These are phyloP conservation scores for Aurelia sp. DNA, from an alignment of 30 jellyfish, hydroid and myxozoan species.

Conservation along the genomic window DNA sequence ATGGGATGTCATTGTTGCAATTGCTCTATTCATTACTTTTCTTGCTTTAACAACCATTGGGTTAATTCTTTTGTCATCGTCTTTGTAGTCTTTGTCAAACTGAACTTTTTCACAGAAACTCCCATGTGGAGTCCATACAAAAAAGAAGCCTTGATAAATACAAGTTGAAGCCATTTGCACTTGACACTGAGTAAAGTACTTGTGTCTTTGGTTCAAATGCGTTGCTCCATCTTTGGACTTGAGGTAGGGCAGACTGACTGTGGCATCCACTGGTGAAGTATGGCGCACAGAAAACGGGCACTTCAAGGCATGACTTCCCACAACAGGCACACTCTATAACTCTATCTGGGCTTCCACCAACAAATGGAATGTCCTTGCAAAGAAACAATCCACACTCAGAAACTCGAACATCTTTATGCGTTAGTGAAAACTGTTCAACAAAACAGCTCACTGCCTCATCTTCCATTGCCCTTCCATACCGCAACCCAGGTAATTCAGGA, in stretches of 20 bases:
- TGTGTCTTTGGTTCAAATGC: slow-evolving; percentile 7
- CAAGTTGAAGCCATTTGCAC: slow-evolving; percentile 49
- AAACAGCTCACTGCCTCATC: slow-evolving; percentile 9
- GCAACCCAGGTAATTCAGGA: slow-evolving; percentile 68
- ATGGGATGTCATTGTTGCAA: no score
- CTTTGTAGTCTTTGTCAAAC: no score
- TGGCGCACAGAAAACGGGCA: slow-evolving; percentile 52
- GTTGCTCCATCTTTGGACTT: slow-evolving; percentile 6
- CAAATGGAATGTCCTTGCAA: slow-evolving; percentile 25
- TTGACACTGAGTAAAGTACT: slow-evolving; percentile 39
- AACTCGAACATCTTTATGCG: slow-evolving; percentile 8
- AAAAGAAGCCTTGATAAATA: slow-evolving; percentile 11
- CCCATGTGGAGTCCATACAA: slow-evolving; percentile 25
- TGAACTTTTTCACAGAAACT: background rate
- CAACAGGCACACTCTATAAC: slow-evolving; percentile 53
- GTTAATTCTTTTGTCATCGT: no score
- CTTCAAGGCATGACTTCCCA: slow-evolving; percentile 67
- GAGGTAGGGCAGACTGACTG: slow-evolving; percentile 3
- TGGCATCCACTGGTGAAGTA: background rate
- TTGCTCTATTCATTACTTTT: no score
- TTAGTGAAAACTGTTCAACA: background rate
- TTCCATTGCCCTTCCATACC: slow-evolving; percentile 70
- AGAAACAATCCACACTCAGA: slow-evolving; percentile 48
- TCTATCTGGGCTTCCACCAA: slow-evolving; percentile 85
- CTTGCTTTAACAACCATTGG: no score